Evolutionary conservation across 2,113 vertebrate species (phyloP), one percentile per base, ranked within the genome.

Genomic region (Glaucidium brasilianum): DNA sequence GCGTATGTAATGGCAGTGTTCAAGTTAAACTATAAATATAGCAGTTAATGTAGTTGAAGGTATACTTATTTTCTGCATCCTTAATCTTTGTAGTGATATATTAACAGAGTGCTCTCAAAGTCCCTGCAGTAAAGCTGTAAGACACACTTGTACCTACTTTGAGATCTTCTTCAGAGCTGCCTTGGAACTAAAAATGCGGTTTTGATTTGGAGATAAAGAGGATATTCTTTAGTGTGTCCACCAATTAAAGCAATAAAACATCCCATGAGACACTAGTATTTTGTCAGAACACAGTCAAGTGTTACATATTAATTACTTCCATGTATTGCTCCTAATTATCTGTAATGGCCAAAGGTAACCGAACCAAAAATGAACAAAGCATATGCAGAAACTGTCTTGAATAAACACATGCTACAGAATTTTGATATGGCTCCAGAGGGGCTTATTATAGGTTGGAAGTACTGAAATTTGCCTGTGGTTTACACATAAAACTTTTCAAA

Each of bases 401-500:
- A 52, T 60, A 60, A 89, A 68, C 15, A 52, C 37, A 78, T n/a
- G 15, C 16, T 45, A 16, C 25, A 75, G 43, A 90, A 67, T 59
- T 92, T 84, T 25, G 9, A 78, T 86, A 75, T 53, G 10, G 20
- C 17, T 92, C 77, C 60, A 69, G 53, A 84, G 26, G 35, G 73
- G 34, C 6, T 78, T 84, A 81, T 91, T 87, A 50, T 37, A 45
- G 12, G 15, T 69, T 84, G 52, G 63, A 89, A 88, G 39, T 45
- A 80, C 14, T 89, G 64, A 86, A 97, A 96, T 94, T 90, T 94
- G 74, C 55, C 62, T 74, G 56, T 91, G 64, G 53, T 90, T 91
- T 74, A 87, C 35, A 50, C 67, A 90, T 79, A 92, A 94, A 66
- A 80, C 64, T 76, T 96, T 96, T 90, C 87, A 92, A 93, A 96